Evolutionary conservation across 2,797 vertebrate species (phyloP).

Genomic region (Bovichtus diacanthus): DNA sequence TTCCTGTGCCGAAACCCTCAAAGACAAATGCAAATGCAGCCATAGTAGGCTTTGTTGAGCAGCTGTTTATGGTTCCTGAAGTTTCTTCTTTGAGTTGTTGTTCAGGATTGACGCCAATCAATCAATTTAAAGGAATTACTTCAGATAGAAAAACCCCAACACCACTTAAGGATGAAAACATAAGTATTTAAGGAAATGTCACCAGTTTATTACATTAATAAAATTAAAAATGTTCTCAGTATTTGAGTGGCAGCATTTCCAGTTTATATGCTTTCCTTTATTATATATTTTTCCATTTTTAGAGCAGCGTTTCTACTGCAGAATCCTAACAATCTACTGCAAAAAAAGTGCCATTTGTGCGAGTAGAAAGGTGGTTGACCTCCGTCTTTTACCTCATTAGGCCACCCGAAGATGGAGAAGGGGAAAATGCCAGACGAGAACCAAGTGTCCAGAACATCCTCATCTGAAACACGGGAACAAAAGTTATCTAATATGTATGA

Average conservation of each 20-base stretch:
- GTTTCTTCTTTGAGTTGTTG: too few relatives aligned
- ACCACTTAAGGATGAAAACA: too few relatives aligned
- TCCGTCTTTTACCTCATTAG: constrained; percentile 83
- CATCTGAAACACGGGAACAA: constrained; percentile 83
- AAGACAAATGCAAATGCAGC: too few relatives aligned
- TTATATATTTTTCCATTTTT: not conserved
- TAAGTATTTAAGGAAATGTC: too few relatives aligned
- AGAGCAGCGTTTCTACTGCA: constrained; percentile 1
- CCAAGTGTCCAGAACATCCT: constrained; percentile 95
- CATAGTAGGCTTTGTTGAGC: too few relatives aligned
- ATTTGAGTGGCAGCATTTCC: not conserved
- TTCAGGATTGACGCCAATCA: too few relatives aligned
- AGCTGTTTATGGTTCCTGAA: too few relatives aligned
- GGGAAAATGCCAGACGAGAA: constrained; percentile 95
- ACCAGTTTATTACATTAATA: too few relatives aligned
- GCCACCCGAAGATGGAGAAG: constrained; percentile 95
- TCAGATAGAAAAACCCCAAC: too few relatives aligned
- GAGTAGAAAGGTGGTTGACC: constrained; percentile 32
- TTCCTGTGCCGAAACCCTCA: too few relatives aligned
- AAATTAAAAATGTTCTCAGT: too few relatives aligned
- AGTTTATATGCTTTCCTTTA: constrained; percentile 6
- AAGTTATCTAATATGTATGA: constrained; percentile 34
- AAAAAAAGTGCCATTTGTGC: constrained; percentile 20
- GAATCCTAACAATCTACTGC: not conserved
- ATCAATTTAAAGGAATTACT: too few relatives aligned